phyloP scores from a whole-genome alignment of 1,140 invertebrate genomes.

The Macrobrachium rosenbergii region DNA sequence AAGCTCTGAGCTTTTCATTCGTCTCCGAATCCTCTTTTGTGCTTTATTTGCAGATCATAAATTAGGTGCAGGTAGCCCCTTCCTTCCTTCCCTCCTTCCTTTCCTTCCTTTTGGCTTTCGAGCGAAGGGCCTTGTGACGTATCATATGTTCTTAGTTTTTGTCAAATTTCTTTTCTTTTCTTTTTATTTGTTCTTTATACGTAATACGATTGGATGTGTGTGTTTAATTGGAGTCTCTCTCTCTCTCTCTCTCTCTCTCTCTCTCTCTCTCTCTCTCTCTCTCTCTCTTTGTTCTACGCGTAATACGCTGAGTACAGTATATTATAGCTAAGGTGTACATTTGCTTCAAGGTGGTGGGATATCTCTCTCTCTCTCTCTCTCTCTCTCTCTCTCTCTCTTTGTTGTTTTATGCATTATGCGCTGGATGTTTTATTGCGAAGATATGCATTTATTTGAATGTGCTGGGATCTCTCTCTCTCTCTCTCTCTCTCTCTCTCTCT shows the following conservation, averaged over 20 bases:
- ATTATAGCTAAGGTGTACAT: no score
- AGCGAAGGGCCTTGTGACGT: no score
- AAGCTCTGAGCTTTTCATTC: no score
- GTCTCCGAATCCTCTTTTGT: neutral
- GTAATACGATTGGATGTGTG: no score
- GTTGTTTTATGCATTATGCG: neutral
- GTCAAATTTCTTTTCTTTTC: no score
- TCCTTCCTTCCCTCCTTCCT: no score
- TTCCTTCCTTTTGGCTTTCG: no score
- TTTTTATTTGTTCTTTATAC: no score
- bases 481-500: conserved; percentile 8
- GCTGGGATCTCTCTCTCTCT: neutral
- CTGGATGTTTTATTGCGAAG: no score
- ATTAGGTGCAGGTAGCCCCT: no score
- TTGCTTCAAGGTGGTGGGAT: neutral
- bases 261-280: conserved; percentile 17
- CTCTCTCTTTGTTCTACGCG: neutral
- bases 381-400: conserved; percentile 9
- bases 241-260: conserved; percentile 16
- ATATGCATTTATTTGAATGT: no score
- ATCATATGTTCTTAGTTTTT: no score
- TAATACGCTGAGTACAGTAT: neutral
- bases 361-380: conserved; percentile 1
- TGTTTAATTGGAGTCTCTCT: neutral
- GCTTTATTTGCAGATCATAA: neutral